A percentile compares a stretch with the other conserved stretches of the same genome.
Conservation (phyloP, 2,888 invertebrate genomes). For the Choristoneura rosaceana region DNA sequence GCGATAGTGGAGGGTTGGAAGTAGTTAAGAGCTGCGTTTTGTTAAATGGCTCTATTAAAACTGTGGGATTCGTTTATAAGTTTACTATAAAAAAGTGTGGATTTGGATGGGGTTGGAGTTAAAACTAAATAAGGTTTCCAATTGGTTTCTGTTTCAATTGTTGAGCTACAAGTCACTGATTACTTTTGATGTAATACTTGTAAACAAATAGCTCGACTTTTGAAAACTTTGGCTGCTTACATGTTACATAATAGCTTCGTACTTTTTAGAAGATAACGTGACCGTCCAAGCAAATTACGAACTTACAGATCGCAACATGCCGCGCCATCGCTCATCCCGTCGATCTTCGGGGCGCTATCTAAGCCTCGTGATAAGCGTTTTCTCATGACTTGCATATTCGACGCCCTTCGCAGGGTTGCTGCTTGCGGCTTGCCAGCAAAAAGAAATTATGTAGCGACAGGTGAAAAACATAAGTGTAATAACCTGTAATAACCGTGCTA, state of each 20-base stretch:
- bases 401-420: conserved; percentile 45
- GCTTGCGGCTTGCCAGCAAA: conserved; percentile 23
- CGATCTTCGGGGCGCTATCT: conserved; percentile 70
- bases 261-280: not conserved
- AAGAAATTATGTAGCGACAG: conserved; percentile 35
- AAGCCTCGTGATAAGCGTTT: conserved; percentile 80
- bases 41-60: not conserved
- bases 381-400: conserved; percentile 84
- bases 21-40: not conserved
- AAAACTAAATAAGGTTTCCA: no score
- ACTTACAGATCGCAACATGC: conserved; percentile 74
- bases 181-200: no score
- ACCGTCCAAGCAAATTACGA: conserved; percentile 50
- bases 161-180: no score
- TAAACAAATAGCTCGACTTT: no score
- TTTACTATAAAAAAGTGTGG: not conserved
- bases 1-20: conserved; percentile 8
- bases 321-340: conserved; percentile 78
- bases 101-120: no score
- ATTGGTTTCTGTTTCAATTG: no score
- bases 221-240: no score
- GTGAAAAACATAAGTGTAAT: not conserved
- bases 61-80: not conserved
- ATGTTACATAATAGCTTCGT: not conserved
- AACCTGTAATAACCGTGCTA: not conserved